Evolutionary conservation across 2,888 invertebrate genomes (phyloP), one percentile per base, ranked within the genome.

Genomic region (Eilema caniola): DNA sequence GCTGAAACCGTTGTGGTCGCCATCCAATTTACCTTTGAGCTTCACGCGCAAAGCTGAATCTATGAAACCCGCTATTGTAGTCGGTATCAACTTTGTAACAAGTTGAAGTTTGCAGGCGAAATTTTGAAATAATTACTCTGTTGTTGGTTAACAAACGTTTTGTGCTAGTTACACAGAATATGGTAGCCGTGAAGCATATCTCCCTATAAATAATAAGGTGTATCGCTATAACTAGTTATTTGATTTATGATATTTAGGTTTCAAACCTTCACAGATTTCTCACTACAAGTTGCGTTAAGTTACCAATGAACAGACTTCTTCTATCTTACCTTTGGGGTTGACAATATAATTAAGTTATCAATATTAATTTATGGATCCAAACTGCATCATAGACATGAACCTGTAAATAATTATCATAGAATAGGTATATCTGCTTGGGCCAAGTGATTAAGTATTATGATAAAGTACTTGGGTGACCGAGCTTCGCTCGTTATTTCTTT

Each of bases 21-120:
- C 84, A 88, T 92, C 91, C 91, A 92, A 93, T 92, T 93, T 92
- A 89, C 92, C 90, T 92, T 90, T 89, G 88, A 88, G 87, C 87
- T 86, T 81, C 81, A 84, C 84, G 80, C 85, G 86, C 84, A 87
- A 83, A 85, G 80, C 84, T 75, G 76, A 83, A 81, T 85, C 81
- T 82, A 84, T 83, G 81, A 75, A 83, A 76, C 84, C 79, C 72
- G 71, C 74, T 73, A 77, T 78, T 79, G 73, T 75, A 76, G 62
- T 65, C 63, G 63, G 72, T 81, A 80, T 84, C 77, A 80, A 80
- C 80, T 79, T 77, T 71, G 69, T 69, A 69, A n/a, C 69, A 63
- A 69, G 71, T 75, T 33, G 72, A 76, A 82, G 77, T 80, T 80
- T 78, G 67, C 63, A n/a, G 37, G 68, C 31, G 71, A 80, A 78